Base-by-base conservation (phyloP, 2,113 vertebrate species). In the Vulpes ferrilata region DNA sequence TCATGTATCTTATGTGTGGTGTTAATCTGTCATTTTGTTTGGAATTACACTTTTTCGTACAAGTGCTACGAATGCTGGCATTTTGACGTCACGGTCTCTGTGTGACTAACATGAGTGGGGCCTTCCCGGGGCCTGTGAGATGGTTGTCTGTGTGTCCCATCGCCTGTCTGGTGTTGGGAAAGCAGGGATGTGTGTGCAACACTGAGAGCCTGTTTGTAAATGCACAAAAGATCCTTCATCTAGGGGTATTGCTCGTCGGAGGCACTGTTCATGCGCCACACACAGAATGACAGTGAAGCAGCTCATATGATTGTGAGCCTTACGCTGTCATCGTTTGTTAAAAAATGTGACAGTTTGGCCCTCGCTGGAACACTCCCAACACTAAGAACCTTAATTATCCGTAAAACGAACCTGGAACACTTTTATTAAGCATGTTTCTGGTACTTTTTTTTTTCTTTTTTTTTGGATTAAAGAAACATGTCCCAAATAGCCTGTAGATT, bases 391-490 rank as follows among this genome's bases (percentile, higher is more conserved):
- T 62, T 88, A 30, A 32, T 65, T 59, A 38, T 82, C 84, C 38
- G 7, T 22, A 5, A 51, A 43, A 13, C 69, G 12, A 27, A 62
- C 19, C 76, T 78, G 91, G 84, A 88, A 35, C 20, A 27, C 73
- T 91, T 97, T 62, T 53, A 38, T 89, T 84, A 86, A 69, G 5
- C 64, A 65, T 83, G 27, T 74, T 93, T 92, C n/a, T 32, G 91
- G 48, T 91, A 15, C 19, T 19, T 12, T 57, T 84, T 62, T 88
- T 30, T 27, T 38, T 35, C 65, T 74, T 76, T 69, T 79, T 5
- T 35, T 38, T 64, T 53, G 16, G 67, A 59, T 80, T 65, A 55
- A 95, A 91, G 43, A 90, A 87, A 62, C 57, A 59, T 82, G 12
- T 13, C 25, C 23, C 23, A 82, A 79, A 30, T 48, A 73, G 15